Base-by-base conservation (phyloP, 2,888 invertebrate genomes). In the Eristalis tenax region DNA sequence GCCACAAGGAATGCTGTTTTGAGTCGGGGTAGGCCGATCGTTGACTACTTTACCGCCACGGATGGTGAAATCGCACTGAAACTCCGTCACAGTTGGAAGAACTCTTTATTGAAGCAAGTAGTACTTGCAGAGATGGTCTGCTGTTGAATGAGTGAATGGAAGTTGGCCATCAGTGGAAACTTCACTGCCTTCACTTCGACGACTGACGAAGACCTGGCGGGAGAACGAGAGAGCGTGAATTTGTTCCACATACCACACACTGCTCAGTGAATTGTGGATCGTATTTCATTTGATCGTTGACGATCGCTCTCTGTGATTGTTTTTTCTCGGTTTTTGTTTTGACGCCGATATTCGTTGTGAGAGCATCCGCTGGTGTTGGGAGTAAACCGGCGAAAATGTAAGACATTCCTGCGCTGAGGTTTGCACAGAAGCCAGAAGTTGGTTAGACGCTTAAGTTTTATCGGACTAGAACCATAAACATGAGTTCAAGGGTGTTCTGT, bases 51-150 rank as follows among this genome's bases (percentile, higher is more conserved):
- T 79, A 87, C 83, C 87, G 75, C 76, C 70, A 75, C 75, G 71
- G 87, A 83, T 87, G 87, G 79, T 79, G 87, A 87, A 87, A 87
- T 87, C 87, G 68, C 40, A 87, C 87, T 87, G 87, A 87, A 83
- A 83, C 75, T 57, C 71, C 75, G 87, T 87, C 83, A 87, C 87
- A 87, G 66, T 80, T 79, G 87, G 87, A 76, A 76, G 83, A 87
- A 68, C 83, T 87, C 87, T 87, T 87, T 87, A 87, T 87, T 87
- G 83, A 50, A 18, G 6, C 18, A 50, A 26, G 87, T 83, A 79
- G 40, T 80, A 83, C 79, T 75, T 57, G 79, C 76, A 64, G 76
- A 78, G 65, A 78, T 70, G 70, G 65, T 56, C 59, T 13, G 38
- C 18, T 57, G 57, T 38, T 50, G 43, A 63, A 28, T 40, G 59